Base-by-base conservation (phyloP, 2,797 vertebrate genomes). In the Hylomyscus alleni region DNA sequence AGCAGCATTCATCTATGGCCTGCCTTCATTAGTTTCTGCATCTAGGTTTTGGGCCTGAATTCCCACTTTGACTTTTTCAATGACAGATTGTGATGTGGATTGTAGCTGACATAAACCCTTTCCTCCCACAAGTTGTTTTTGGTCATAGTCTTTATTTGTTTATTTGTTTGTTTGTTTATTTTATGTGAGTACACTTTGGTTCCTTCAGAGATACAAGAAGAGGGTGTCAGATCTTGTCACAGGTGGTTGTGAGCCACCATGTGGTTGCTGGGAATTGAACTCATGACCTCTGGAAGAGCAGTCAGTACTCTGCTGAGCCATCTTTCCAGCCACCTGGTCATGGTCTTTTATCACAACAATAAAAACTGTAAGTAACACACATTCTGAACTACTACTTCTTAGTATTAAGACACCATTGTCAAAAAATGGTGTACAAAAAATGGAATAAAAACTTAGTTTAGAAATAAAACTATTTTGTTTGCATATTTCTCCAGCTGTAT, bases 381-480 rank as follows among this genome's bases (percentile, higher is more conserved):
- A 34, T n/a, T 88, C 22, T 82, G 78, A 69, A 87, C 26, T 31
- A 78, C 20, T 58, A 0, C 37, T 91, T 86, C 31, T 95, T 76
- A 95, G 58, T 37, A 90, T 84, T 88, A 20, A 84, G 22, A 65
- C n/a, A 67, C 5, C 50, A n/a, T n/a, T n/a, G n/a, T n/a, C n/a
- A n/a, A n/a, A n/a, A n/a, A n/a, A n/a, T n/a, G n/a, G n/a, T n/a
- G n/a, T n/a, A n/a, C n/a, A n/a, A 58, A 34, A 34, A 82, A 7
- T n/a, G 11, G 77, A 92, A 60, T 90, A 84, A 76, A 93, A 52
- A 54, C 5, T 9, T 0, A 54, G 90, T 94, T 95, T 90, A 90
- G 44, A 78, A 75, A n/a, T 77, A 90, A 92, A 92, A 22, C 52
- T 37, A 11, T 76, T 87, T 94, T 29, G 62, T 72, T 86, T 89